Evolutionary conservation across 2,888 invertebrate species (phyloP), one percentile per base, ranked within the genome.

Genomic region (Cephus pulcher): DNA sequence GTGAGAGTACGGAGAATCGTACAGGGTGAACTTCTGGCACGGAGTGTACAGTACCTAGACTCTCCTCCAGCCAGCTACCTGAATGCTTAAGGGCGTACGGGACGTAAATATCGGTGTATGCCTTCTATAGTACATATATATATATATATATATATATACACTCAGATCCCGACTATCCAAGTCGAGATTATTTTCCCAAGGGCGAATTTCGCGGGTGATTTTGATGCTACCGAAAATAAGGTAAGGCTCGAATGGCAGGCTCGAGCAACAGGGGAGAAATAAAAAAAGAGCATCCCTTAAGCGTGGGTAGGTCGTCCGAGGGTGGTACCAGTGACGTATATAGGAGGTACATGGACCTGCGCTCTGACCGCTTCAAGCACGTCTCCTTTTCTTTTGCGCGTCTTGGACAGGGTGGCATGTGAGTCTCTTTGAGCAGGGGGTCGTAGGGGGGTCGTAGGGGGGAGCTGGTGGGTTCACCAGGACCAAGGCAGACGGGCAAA

Each of bases 61-160:
- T 56, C 56, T 23, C 56, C 56, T 37, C 33, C 80, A 80, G 77
- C 81, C 78, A 80, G 80, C 78, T 82, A 83, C 82, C 83, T 84
- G 84, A 86, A 82, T 83, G 80, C 82, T 84, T 82, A 83, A 86
- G 85, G 84, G 82, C 83, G 82, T 80, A 78, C 81, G 80, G 80
- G 84, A 82, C 80, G 80, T 82, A 81, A 79, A 78, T 77, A 76
- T 76, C n/a, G 32, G 32, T 80, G 77, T 76, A 69, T 76, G 78
- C 9, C 1, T 15, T 6, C 69, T 30, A 15, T n/a, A n/a, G 4
- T 71, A 2, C 0, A 75, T 73, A 69, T 34, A 68, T 6, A 30
- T 30, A 35, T 75, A 23, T 30, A 56, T 6, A 34, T 74, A 74
- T 1, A 40, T 56, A 56, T 0, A 56, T 9, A 56, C 56, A 9